Conservation (phyloP, 23 tunicate genomes). For the Ascidia mentula region DNA sequence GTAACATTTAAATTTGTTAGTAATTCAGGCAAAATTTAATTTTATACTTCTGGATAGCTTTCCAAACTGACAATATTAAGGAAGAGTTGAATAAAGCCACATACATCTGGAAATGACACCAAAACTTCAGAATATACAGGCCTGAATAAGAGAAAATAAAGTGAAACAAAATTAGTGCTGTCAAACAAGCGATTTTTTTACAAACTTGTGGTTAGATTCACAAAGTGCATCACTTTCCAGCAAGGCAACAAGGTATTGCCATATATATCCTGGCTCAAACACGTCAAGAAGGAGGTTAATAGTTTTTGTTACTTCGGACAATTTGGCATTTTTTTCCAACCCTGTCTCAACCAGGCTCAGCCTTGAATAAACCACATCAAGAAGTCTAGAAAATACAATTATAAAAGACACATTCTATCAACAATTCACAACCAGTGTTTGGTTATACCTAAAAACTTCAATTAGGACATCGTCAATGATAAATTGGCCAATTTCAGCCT, state of each 20-base stretch:
- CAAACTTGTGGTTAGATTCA: no score
- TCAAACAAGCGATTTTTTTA: no score
- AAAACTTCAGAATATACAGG: background rate
- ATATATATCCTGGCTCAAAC: slow-evolving; percentile 64
- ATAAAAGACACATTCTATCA: no score
- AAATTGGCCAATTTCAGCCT: slow-evolving; percentile 76
- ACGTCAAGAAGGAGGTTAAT: slow-evolving; percentile 47
- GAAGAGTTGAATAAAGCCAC: slow-evolving; percentile 39
- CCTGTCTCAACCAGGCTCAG: background rate
- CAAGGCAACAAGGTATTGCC: slow-evolving; percentile 38
- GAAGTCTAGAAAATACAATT: no score
- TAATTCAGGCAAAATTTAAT: background rate
- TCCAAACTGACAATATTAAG: slow-evolving; percentile 41
- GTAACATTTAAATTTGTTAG: background rate
- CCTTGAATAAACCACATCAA: no score
- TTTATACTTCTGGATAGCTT: slow-evolving; percentile 40
- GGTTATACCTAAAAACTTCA: slow-evolving; percentile 45
- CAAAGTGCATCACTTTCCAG: no score
- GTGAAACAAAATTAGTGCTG: no score
- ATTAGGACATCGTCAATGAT: slow-evolving; percentile 60
- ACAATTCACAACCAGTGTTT: background rate
- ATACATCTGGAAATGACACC: slow-evolving; percentile 30
- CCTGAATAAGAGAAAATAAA: no score
- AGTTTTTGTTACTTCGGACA: slow-evolving; percentile 48
- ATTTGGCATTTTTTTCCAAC: background rate